Percentiles rank a stretch among this genome's conserved stretches.
Evolutionary conservation across 2,797 vertebrate species (phyloP).

Genomic region (Lutjanus campechanus): DNA sequence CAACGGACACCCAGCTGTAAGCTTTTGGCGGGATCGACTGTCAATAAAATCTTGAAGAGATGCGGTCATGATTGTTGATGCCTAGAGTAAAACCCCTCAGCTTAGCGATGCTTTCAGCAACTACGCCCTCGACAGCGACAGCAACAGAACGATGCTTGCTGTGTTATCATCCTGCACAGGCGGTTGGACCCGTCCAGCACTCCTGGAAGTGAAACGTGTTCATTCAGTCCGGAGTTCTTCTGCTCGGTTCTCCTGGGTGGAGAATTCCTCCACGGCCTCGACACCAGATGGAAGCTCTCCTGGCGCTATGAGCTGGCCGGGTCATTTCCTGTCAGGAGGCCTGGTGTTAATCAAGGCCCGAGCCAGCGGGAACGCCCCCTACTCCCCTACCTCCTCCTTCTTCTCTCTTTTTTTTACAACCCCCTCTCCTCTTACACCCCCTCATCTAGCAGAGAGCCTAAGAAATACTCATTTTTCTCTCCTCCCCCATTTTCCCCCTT

Average conservation of each 20-base stretch:
- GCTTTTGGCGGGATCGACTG: background rate
- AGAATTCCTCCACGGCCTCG: constrained; percentile 72
- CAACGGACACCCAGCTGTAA: background rate
- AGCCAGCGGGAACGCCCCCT: constrained; percentile 80
- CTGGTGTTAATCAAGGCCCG: constrained; percentile 89
- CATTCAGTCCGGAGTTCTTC: constrained; percentile 30
- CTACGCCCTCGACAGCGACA: constrained; percentile 18
- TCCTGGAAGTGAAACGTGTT: constrained; percentile 38
- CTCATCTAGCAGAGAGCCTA: constrained; percentile 49
- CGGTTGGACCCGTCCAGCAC: constrained; percentile 24
- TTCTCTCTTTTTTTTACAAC: constrained; percentile 45
- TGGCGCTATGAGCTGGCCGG: constrained; percentile 84
- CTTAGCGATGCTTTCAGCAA: constrained; percentile 2
- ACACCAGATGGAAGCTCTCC: constrained; percentile 88
- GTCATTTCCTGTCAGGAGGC: constrained; percentile 90
- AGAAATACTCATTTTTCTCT: constrained; percentile 56
- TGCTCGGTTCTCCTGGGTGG: constrained; percentile 65
- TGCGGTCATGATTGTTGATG: background rate
- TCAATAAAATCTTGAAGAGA: background rate
- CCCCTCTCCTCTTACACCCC: constrained; percentile 60
- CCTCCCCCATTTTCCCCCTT: constrained; percentile 37
- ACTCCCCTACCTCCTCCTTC: constrained; percentile 62
- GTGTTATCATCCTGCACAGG: constrained; percentile 2
- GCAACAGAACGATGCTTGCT: constrained; percentile 11
- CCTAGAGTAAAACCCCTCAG: constrained; percentile 1